Evolutionary conservation across 2,797 vertebrate species (phyloP).

Genomic region (Cichlasoma orientale): DNA sequence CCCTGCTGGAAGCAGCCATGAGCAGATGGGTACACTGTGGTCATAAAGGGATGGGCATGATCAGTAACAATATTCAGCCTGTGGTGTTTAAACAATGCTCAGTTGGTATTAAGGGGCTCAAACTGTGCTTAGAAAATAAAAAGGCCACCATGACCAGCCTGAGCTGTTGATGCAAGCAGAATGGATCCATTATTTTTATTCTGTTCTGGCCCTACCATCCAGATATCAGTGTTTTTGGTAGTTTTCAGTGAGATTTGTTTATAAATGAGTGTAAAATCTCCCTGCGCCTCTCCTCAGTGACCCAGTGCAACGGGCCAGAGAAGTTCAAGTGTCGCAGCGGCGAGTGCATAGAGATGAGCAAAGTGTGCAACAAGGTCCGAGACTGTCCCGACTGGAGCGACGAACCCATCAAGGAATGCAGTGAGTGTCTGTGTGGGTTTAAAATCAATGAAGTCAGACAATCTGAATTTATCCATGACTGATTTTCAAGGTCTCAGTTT

Average conservation of each 20-base stretch:
- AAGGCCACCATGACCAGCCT: neutral
- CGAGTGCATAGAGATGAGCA: conserved; percentile 93
- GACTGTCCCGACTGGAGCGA: conserved; percentile 98
- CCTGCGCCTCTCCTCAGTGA: conserved; percentile 74
- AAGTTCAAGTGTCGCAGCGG: conserved; percentile 97
- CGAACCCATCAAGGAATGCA: conserved; percentile 93
- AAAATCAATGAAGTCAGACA: too few species aligned
- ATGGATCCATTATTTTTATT: neutral
- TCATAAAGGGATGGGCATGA: neutral
- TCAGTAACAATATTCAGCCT: neutral
- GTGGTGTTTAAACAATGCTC: neutral
- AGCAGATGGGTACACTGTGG: neutral
- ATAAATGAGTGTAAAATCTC: neutral
- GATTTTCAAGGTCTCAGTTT: neutral
- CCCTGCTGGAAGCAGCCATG: neutral
- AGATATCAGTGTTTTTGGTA: neutral
- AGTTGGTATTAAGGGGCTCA: neutral
- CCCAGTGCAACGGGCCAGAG: conserved; percentile 92
- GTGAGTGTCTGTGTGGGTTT: conserved; percentile 77
- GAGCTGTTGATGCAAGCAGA: neutral
- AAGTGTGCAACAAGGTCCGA: conserved; percentile 92
- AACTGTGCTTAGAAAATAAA: neutral
- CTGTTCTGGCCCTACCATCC: neutral
- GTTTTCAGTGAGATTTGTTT: neutral
- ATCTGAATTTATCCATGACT: neutral